Percentiles rank a stretch among this genome's conserved stretches.
Conservation (phyloP, 2,888 invertebrate species). For the Lomographa bimaculata region DNA sequence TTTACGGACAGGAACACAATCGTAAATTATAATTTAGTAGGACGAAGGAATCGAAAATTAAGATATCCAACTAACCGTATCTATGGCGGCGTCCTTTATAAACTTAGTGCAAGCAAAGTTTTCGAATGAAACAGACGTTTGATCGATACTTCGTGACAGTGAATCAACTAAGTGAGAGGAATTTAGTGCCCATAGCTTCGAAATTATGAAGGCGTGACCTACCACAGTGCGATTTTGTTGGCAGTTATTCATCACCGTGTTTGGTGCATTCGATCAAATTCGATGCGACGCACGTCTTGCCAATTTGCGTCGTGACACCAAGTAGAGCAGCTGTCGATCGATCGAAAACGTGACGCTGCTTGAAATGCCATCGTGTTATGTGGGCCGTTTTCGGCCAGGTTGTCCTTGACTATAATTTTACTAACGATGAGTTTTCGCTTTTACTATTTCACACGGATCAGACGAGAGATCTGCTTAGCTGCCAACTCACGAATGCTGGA, state of each 20-base stretch:
- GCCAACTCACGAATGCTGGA: constrained; percentile 73
- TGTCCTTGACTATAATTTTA: constrained; percentile 13
- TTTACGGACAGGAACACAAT: constrained; percentile 70
- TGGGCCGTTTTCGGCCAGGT: constrained; percentile 8
- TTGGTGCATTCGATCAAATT: constrained; percentile 53
- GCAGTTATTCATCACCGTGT: constrained; percentile 57
- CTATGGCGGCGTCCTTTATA: constrained; percentile 70
- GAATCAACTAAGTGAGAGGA: constrained; percentile 37
- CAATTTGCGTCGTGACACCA: constrained; percentile 59
- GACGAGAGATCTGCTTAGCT: constrained; percentile 68
- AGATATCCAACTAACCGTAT: constrained; percentile 69
- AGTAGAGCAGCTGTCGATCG: constrained; percentile 28
- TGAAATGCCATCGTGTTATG: constrained; percentile 22
- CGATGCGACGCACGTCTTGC: constrained; percentile 66
- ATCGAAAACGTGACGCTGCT: constrained; percentile 26
- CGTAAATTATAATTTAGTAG: constrained; percentile 81
- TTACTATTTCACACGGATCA: constrained; percentile 76
- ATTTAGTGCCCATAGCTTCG: constrained; percentile 50
- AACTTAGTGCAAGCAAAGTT: constrained; percentile 59
- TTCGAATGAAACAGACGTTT: constrained; percentile 62
- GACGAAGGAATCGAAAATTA: constrained; percentile 62
- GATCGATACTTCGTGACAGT: constrained; percentile 31
- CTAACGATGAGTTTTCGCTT: constrained; percentile 17
- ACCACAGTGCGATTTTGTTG: constrained; percentile 63
- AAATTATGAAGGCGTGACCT: constrained; percentile 61